phyloP scores from a whole-genome alignment of 2,797 vertebrate genomes.

The Lepus townsendii region DNA sequence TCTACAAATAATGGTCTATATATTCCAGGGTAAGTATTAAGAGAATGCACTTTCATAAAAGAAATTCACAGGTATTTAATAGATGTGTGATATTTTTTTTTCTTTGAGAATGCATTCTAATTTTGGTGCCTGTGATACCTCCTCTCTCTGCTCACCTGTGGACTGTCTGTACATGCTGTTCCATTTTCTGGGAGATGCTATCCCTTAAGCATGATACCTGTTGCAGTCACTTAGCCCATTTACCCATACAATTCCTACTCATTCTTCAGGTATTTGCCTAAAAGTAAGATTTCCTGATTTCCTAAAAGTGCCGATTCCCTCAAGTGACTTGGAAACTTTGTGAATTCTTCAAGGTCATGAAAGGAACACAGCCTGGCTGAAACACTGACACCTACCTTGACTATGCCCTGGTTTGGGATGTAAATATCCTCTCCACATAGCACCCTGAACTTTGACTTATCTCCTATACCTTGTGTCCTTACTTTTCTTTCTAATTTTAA shows the following conservation, averaged over 20 bases:
- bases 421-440: accelerated
- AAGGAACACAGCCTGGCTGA: not conserved
- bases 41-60: constrained; percentile 26
- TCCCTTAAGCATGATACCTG: not conserved
- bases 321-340: not conserved
- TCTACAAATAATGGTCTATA: not conserved
- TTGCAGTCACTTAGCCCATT: not conserved
- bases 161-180: not conserved
- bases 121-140: not conserved
- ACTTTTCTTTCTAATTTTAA: too few relatives aligned
- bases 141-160: not conserved
- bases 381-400: not conserved
- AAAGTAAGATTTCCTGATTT: not conserved
- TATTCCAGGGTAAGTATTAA: constrained; percentile 41
- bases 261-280: not conserved
- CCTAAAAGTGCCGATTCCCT: not conserved
- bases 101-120: not conserved
- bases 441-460: not conserved
- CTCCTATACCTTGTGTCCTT: not conserved
- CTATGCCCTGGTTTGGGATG: not conserved
- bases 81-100: not conserved
- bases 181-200: not conserved
- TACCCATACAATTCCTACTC: not conserved
- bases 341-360: not conserved
- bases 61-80: constrained; percentile 18